These are phyloP conservation scores for Archips crataeganus DNA, from an alignment of 2,888 invertebrate species.

Conservation along the genomic window DNA sequence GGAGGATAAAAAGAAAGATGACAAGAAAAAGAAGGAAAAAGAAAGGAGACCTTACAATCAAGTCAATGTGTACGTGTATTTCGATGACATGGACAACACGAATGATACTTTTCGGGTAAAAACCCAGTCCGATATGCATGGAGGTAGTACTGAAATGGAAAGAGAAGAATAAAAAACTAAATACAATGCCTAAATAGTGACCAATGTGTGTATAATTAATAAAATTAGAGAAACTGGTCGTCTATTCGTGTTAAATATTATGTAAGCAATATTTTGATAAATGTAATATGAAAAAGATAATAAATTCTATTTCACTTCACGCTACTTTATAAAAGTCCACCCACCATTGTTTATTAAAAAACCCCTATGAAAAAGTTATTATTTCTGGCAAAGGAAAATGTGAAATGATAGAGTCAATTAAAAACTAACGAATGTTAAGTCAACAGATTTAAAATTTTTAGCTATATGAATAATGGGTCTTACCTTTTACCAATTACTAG, in stretches of 20 bases:
- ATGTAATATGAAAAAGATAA: too few relatives aligned
- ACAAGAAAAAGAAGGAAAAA: background rate
- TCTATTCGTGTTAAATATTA: background rate
- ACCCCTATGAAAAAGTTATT: too few relatives aligned
- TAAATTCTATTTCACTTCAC: too few relatives aligned
- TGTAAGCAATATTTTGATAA: background rate
- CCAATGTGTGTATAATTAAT: background rate
- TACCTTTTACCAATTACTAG: too few relatives aligned
- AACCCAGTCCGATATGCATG: background rate
- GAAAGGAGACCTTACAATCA: conserved; percentile 10
- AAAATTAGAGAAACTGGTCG: background rate
- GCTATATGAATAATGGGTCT: too few relatives aligned
- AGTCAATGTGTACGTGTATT: conserved; percentile 13
- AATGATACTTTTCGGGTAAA: background rate
- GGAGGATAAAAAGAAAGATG: background rate
- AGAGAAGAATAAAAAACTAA: background rate
- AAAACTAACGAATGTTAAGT: too few relatives aligned
- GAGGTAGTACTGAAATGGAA: background rate
- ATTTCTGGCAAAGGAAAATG: too few relatives aligned
- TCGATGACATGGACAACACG: background rate
- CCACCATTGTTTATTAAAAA: too few relatives aligned
- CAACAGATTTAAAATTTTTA: too few relatives aligned
- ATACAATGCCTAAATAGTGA: background rate
- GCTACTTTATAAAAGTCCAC: too few relatives aligned
- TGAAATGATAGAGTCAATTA: too few relatives aligned